Conservation (phyloP, 2,113 vertebrate genomes). For the Fulmarus glacialis region DNA sequence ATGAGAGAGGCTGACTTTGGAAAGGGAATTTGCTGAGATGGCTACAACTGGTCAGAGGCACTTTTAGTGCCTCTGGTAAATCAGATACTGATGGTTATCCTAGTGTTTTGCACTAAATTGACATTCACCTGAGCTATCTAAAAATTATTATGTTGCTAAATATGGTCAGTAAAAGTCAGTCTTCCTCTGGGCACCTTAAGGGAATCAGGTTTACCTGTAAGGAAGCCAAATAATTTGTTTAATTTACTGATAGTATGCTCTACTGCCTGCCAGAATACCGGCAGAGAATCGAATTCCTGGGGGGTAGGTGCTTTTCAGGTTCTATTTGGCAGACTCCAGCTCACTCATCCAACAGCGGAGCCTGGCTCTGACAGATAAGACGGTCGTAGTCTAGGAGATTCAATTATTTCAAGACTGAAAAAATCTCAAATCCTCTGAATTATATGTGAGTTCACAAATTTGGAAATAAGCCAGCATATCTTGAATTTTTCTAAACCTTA, state of each 20-base stretch:
- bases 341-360: not conserved
- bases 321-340: not conserved
- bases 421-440: not conserved
- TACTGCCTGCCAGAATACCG: not conserved
- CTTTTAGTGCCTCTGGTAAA: not conserved
- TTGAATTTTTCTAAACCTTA: not conserved
- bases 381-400: not conserved
- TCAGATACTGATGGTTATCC: not conserved
- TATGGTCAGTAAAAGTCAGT: not conserved
- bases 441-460: not conserved
- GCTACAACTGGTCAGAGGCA: not conserved
- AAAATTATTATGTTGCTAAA: not conserved
- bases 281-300: not conserved
- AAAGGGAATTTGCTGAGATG: not conserved
- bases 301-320: not conserved
- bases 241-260: not conserved
- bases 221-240: not conserved
- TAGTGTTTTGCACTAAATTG: not conserved
- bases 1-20: not conserved
- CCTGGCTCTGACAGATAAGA: not conserved
- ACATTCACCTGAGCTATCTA: not conserved
- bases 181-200: not conserved
- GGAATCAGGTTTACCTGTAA: not conserved
- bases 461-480: not conserved
- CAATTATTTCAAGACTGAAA: not conserved